phyloP scores from a whole-genome alignment of 2,113 vertebrate species.

The Rhagologus leucostigma region DNA sequence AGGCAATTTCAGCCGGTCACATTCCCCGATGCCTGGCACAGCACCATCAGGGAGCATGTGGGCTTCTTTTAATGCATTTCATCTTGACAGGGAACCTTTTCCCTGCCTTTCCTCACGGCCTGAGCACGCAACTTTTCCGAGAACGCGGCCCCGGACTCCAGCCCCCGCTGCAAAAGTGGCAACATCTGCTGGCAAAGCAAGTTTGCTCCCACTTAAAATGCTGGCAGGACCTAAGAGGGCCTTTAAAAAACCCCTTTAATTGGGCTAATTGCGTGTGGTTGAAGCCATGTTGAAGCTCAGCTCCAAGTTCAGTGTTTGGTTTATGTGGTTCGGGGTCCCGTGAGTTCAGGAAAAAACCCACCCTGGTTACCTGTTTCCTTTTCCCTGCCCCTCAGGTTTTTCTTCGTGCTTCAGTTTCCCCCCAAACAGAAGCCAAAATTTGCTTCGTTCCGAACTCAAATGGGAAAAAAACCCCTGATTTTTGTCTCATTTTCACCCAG shows the following conservation, averaged over 20 bases:
- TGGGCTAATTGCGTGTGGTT: background rate
- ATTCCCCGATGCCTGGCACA: constrained; percentile 13
- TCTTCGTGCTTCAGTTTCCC: background rate
- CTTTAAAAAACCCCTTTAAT: background rate
- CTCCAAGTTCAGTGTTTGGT: background rate
- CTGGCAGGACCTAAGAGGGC: background rate
- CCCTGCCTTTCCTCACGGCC: background rate
- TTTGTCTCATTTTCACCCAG: background rate
- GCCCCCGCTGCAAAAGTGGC: background rate
- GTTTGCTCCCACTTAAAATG: background rate
- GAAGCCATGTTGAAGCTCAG: background rate
- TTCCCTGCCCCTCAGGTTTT: background rate
- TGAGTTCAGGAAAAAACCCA: background rate
- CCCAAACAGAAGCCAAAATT: background rate
- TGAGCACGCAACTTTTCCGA: background rate
- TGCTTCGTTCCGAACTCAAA: accelerated
- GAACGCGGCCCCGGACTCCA: background rate
- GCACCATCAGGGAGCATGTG: background rate
- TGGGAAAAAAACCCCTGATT: background rate
- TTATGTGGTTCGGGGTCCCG: background rate
- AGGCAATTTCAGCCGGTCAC: background rate
- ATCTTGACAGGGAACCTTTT: background rate
- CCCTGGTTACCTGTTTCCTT: background rate
- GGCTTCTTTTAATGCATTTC: constrained; percentile 2
- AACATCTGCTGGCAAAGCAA: background rate